Percentiles rank a stretch among this genome's conserved stretches.
Conservation (phyloP, 2,888 invertebrate species). For the Lapara coniferarum region DNA sequence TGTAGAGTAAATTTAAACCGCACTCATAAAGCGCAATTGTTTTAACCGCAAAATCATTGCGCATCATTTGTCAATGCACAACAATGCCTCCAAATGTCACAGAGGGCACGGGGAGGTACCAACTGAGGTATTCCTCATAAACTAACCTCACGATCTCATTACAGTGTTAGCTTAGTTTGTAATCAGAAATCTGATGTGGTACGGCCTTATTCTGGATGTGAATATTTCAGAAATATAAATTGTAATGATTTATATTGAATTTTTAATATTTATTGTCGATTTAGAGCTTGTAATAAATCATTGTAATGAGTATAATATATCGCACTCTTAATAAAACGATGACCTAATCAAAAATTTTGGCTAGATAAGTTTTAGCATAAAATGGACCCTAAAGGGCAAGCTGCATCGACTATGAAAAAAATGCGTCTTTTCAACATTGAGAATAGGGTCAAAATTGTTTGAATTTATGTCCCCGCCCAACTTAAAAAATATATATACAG, state of each 20-base stretch:
- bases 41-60: conserved; percentile 15
- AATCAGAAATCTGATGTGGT: conserved; percentile 50
- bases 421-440: no score
- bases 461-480: no score
- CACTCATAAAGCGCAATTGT: conserved; percentile 9
- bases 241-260: not conserved
- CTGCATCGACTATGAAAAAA: no score
- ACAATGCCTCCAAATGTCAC: conserved; percentile 27
- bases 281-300: no score
- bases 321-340: no score
- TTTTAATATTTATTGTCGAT: not conserved
- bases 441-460: no score
- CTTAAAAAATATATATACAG: no score
- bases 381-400: no score
- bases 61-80: conserved; percentile 26
- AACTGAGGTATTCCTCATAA: conserved; percentile 31
- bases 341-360: no score
- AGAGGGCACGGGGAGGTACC: conserved; percentile 13
- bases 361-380: no score
- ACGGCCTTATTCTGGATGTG: conserved; percentile 39
- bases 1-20: not conserved
- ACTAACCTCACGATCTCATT: conserved; percentile 61
- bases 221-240: conserved; percentile 25
- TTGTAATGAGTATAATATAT: no score
- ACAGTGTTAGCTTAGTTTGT: conserved; percentile 48